Evolutionary conservation across 2,888 invertebrate genomes (phyloP), one percentile per base, ranked within the genome.

Genomic region (Apamea sordens): DNA sequence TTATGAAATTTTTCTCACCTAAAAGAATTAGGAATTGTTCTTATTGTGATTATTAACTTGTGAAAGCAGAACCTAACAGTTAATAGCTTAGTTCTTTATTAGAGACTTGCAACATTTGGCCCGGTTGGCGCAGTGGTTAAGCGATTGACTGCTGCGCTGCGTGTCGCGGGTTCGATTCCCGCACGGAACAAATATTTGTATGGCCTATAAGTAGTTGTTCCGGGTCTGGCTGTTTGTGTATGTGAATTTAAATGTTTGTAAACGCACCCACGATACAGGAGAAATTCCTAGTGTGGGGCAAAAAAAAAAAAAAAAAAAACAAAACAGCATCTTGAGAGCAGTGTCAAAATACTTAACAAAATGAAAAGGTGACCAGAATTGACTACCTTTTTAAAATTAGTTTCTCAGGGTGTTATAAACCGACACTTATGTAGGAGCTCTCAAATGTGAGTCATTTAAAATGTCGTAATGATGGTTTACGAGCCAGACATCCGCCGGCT

Each of bases 391-490:
- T 10, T 0, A 79, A 41, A 82, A 44, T 0, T 44, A 1, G 8
- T 75, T 61, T 61, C 7, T 56, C 36, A 56, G 18, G 24, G 24
- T 47, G 44, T 44, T 13, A 63, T 61, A 65, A 69, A 61, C 63
- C 1, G 3, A 18, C 36, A 44, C 41, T 59, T 70, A 79, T 5
- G 32, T 53, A 47, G 53, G n/a, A 76, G 63, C 32, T 64, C 24
- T 69, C 13, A 56, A 75, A 65, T 50, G 32, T 70, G 24, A 59
- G 50, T n/a, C 47, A 82, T 82, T 80, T 80, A 50, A 44, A 77
- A 83, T 65, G 50, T 41, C 59, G 83, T 80, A 32, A 77, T 70
- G n/a, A 65, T 44, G 50, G 15, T 83, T 80, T 77, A 77, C 47
- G 65, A 77, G 5, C 13, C 32, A 28, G 41, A 67, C 41, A 83